Base-by-base conservation (phyloP, 64 coral and sea anemone genomes). In the Porites australiensis region DNA sequence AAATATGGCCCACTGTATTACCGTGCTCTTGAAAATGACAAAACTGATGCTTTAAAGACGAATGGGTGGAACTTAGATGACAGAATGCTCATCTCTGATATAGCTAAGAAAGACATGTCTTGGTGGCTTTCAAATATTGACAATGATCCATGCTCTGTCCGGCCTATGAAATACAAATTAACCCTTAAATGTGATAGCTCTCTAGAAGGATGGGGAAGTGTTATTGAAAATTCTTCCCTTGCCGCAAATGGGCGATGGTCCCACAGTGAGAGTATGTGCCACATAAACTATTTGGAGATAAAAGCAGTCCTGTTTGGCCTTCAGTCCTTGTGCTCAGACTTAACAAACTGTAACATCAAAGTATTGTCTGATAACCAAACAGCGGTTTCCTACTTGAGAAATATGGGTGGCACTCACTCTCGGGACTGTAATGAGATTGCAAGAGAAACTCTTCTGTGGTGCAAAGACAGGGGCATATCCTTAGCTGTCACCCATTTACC, bases 361-460 rank as follows among this genome's bases (percentile, higher is more conserved):
- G 20, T 87, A 55, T 77, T 69, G 65, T 91, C 15, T 87, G 66
- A 44, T 16, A 79, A 86, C 44, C 57, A 49, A 57, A 96, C 85
- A 37, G 89, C 89, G 16, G 89, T 96, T 55, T 16, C 89, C 21
- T 96, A 96, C 45, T 20, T 92, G 13, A 72, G 63, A 14, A 73
- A 96, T 51, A 92, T 96, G 89, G 94, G 94, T 21, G 94, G 94
- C 55, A 92, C 89, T 11, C 75, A 96, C 63, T 96, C 89, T 9
- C 59, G 49, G 9, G 44, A 66, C 19, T 90, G 88, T 73, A 90
- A 91, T 82, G 63, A 49, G 13, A 68, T 91, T 27, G 21, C 89
- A 44, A 91, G 82, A 67, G 67, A 96, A 45, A 70, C 92, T 10
- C 52, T 88, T 58, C 16, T 89, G 55, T 93, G 90, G 85, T 96